phyloP scores from a whole-genome alignment of 2,113 vertebrate genomes.

The Heterochromis multidens region DNA sequence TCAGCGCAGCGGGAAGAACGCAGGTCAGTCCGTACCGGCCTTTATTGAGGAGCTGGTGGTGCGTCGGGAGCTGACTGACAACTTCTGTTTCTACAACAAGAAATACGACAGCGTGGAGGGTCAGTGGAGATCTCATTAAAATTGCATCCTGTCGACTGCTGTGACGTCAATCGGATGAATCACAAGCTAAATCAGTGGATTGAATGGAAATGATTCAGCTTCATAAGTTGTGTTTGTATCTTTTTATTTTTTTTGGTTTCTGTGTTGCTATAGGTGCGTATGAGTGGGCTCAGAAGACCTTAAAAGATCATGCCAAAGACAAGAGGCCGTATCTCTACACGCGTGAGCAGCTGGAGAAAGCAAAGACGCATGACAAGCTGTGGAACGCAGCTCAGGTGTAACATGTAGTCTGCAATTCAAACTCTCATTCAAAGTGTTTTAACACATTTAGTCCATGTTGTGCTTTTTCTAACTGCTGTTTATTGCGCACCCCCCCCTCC shows the following conservation, averaged over 20 bases:
- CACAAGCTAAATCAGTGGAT: not conserved
- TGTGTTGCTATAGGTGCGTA: slow-evolving; percentile 62
- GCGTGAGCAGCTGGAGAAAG: slow-evolving; percentile 78
- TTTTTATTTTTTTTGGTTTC: not conserved
- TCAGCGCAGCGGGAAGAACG: slow-evolving; percentile 46
- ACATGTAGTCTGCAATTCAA: no score
- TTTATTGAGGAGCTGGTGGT: slow-evolving; percentile 87
- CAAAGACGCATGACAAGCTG: slow-evolving; percentile 80
- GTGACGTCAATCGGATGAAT: not conserved
- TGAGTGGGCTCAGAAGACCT: slow-evolving; percentile 82
- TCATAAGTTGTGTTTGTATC: not conserved
- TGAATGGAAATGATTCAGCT: not conserved
- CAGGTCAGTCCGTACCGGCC: slow-evolving; percentile 64
- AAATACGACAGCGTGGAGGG: slow-evolving; percentile 85
- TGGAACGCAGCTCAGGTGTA: slow-evolving; percentile 87
- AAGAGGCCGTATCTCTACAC: slow-evolving; percentile 75
- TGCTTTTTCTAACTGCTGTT: not conserved
- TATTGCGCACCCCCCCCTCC: not conserved
- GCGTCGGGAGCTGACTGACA: slow-evolving; percentile 86
- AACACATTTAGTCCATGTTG: not conserved
- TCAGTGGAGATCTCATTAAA: slow-evolving; percentile 45
- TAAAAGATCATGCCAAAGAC: slow-evolving; percentile 81
- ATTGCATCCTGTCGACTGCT: not conserved
- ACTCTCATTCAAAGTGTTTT: not conserved
- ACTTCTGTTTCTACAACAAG: slow-evolving; percentile 90